These are phyloP conservation scores for Hyperopisus bebe DNA, from an alignment of 2,113 vertebrate species.

Conservation along the genomic window DNA sequence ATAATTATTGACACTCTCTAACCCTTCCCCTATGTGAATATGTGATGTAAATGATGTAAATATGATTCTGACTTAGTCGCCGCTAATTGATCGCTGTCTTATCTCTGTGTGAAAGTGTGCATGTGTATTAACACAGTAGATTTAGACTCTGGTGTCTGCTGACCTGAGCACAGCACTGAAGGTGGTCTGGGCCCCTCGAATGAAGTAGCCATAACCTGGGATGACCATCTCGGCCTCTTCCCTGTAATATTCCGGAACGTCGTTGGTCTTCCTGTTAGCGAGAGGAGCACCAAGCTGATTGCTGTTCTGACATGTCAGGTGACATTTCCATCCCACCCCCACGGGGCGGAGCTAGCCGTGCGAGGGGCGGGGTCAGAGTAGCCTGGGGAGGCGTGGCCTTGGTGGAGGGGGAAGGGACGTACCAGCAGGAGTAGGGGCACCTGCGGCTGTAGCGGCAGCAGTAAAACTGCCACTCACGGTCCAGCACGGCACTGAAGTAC, in stretches of 20 bases:
- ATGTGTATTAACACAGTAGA: background rate
- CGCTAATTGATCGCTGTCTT: background rate
- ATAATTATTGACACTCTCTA: background rate
- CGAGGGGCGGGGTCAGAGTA: background rate
- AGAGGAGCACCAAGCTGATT: background rate
- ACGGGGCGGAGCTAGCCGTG: background rate
- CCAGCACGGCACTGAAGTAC: slow-evolving; percentile 86
- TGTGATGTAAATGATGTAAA: background rate
- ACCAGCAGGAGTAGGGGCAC: slow-evolving; percentile 92
- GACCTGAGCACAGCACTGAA: slow-evolving; percentile 90
- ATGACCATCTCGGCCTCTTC: slow-evolving; percentile 88
- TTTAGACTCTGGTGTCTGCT: slow-evolving; percentile 9
- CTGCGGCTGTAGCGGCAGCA: slow-evolving; percentile 84
- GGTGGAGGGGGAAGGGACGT: slow-evolving; percentile 41
- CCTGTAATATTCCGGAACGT: slow-evolving; percentile 74
- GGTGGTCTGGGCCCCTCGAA: slow-evolving; percentile 88
- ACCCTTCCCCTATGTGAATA: background rate
- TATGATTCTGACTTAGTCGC: background rate
- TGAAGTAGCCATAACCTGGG: slow-evolving; percentile 82
- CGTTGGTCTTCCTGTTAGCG: slow-evolving; percentile 74
- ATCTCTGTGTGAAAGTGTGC: background rate
- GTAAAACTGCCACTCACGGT: slow-evolving; percentile 96
- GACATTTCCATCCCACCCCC: background rate
- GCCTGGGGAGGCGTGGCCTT: background rate
- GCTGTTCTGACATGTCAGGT: background rate